These are phyloP conservation scores for Maniola jurtina DNA, from an alignment of 1,140 invertebrate genomes.

Conservation along the genomic window DNA sequence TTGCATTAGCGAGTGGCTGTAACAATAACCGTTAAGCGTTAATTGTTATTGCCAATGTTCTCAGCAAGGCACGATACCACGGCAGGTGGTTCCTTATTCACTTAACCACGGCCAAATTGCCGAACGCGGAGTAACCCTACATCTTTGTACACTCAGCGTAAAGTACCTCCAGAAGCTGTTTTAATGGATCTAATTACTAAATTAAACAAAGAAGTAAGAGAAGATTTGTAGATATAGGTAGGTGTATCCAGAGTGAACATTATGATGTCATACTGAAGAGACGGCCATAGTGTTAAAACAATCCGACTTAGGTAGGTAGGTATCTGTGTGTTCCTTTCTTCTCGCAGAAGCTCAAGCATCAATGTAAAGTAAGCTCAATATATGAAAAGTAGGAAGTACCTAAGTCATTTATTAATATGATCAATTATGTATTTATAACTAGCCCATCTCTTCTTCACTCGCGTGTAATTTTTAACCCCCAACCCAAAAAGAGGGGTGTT, in stretches of 20 bases:
- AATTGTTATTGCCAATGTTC: conserved; percentile 61
- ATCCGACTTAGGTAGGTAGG: too few relatives aligned
- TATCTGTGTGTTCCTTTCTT: too few relatives aligned
- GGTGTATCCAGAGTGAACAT: too few relatives aligned
- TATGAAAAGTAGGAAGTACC: too few relatives aligned
- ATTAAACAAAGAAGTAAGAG: conserved; percentile 2
- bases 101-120: conserved; percentile 40
- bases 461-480: too few relatives aligned
- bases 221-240: background rate
- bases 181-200: conserved; percentile 5
- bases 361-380: background rate
- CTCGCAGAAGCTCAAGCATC: background rate
- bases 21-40: conserved; percentile 63
- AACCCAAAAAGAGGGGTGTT: too few relatives aligned
- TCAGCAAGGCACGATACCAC: conserved; percentile 43
- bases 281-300: too few relatives aligned
- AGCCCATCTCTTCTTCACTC: too few relatives aligned
- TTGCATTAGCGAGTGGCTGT: conserved; percentile 56
- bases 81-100: conserved; percentile 44
- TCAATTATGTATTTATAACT: too few relatives aligned
- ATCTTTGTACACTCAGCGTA: conserved; percentile 13
- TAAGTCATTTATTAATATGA: too few relatives aligned
- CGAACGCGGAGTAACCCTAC: conserved; percentile 23
- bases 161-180: conserved; percentile 10
- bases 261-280: too few relatives aligned